These are phyloP conservation scores for Myotis davidii DNA, from an alignment of 2,113 vertebrate species.

Conservation along the genomic window DNA sequence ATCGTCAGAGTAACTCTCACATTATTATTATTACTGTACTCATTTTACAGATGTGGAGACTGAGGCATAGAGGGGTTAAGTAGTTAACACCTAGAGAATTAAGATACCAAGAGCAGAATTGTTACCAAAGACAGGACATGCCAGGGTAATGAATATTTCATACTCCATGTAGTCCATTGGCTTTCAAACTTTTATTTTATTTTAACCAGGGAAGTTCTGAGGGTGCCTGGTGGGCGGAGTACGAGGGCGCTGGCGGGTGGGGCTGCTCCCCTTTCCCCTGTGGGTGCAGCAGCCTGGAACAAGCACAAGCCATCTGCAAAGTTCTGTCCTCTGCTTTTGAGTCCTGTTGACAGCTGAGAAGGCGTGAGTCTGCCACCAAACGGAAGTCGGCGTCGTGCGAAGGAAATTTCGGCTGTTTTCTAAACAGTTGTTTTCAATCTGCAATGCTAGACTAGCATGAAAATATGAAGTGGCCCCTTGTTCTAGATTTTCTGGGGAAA, in stretches of 20 bases:
- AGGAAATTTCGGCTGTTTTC: not conserved
- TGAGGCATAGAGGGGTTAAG: not conserved
- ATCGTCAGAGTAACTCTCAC: not conserved
- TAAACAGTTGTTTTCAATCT: not conserved
- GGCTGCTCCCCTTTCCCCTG: too few relatives aligned
- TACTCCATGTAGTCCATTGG: not conserved
- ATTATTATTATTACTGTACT: not conserved
- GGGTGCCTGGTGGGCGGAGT: too few relatives aligned
- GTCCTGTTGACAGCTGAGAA: too few relatives aligned
- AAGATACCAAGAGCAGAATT: not conserved
- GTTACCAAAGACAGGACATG: not conserved
- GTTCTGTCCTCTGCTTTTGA: too few relatives aligned
- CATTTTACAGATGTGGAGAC: not conserved
- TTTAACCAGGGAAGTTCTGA: too few relatives aligned
- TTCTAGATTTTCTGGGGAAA: not conserved
- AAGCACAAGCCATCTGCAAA: too few relatives aligned
- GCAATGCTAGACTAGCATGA: not conserved
- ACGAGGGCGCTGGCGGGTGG: too few relatives aligned
- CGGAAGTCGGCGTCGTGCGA: not conserved
- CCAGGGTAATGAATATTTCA: not conserved
- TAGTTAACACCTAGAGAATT: not conserved
- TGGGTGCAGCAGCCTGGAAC: too few relatives aligned
- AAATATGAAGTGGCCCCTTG: not conserved
- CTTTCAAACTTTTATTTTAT: conserved; percentile 25
- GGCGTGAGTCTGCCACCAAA: too few relatives aligned